Base-by-base conservation (phyloP, 2,113 vertebrate species). In the Trachemys scripta region DNA sequence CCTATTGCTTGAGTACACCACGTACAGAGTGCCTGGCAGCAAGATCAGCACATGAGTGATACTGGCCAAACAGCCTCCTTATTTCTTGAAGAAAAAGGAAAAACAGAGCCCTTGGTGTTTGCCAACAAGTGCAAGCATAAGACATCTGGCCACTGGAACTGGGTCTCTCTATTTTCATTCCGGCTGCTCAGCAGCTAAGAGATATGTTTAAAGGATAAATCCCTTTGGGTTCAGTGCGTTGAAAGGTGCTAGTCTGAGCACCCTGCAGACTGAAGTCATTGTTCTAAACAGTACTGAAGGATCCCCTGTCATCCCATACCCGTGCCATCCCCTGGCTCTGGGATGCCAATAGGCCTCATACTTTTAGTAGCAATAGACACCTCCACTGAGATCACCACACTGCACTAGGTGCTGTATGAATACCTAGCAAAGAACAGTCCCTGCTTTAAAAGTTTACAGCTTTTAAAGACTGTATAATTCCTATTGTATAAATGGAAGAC, bases 51-150 rank as follows among this genome's bases (percentile, higher is more conserved):
- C 85, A 96, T 91, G 94, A 96, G 96, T 4, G 82, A 93, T 84
- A 93, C 80, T 13, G 3, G 49, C 59, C 10, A 4, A 92, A 80
- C 90, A 92, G 95, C 76, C 91, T 93, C 95, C 95, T 92, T 85
- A 51, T 93, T 95, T 59, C 93, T 79, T 75, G 53, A 78, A 91
- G 35, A 16, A 72, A 5, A 13, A 45, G 25, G 13, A 88, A 95
- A 89, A 96, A 97, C 88, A 97, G 94, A 97, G 94, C 62, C 88
- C 80, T 96, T 97, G 95, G 94, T 96, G 91, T 94, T 82, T 95
- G 86, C 69, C 93, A 95, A 82, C 0, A 12, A 94, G 92, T 90
- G 96, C 96, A 94, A 38, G 88, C 92, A 83, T 92, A 92, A 92
- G 90, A 78, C 93, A 95, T 94, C 82, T 91, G 84, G 95, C 72